Evolutionary conservation across 2,113 vertebrate species (phyloP).

Genomic region (Gopherus flavomarginatus): DNA sequence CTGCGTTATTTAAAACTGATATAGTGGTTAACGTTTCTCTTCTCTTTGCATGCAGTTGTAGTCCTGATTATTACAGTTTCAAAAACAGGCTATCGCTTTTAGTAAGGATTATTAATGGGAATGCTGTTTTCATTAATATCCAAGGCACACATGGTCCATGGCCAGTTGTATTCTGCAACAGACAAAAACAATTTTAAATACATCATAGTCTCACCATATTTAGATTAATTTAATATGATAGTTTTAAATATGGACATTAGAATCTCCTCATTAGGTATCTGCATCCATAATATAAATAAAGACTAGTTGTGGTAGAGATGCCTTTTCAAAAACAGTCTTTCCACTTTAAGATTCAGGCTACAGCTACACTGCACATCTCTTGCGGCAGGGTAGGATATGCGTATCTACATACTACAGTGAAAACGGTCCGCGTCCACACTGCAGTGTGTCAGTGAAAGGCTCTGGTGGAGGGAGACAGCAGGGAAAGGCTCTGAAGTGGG

Average conservation of each 20-base stretch:
- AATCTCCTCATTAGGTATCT: neutral
- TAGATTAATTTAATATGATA: neutral
- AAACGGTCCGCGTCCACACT: neutral
- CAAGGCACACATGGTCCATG: constrained; percentile 80
- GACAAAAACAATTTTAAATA: neutral
- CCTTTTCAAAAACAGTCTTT: neutral
- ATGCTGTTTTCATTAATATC: constrained; percentile 58
- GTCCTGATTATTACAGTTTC: constrained; percentile 27
- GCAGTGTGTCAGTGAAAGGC: neutral
- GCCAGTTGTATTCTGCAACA: constrained; percentile 76
- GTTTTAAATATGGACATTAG: constrained; percentile 19
- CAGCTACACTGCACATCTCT: neutral
- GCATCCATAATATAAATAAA: neutral
- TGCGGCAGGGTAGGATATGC: neutral
- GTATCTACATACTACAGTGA: neutral
- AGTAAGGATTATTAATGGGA: neutral
- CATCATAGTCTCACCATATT: neutral
- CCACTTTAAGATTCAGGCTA: neutral
- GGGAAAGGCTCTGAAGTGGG: neutral
- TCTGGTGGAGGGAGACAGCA: neutral
- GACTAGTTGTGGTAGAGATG: neutral
- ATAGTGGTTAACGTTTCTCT: neutral
- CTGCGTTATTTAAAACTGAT: neutral
- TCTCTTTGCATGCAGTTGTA: constrained; percentile 20
- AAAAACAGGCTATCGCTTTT: neutral